Evolutionary conservation across 2,888 invertebrate species (phyloP), one percentile per base, ranked within the genome.

Genomic region (Andrena marginata): DNA sequence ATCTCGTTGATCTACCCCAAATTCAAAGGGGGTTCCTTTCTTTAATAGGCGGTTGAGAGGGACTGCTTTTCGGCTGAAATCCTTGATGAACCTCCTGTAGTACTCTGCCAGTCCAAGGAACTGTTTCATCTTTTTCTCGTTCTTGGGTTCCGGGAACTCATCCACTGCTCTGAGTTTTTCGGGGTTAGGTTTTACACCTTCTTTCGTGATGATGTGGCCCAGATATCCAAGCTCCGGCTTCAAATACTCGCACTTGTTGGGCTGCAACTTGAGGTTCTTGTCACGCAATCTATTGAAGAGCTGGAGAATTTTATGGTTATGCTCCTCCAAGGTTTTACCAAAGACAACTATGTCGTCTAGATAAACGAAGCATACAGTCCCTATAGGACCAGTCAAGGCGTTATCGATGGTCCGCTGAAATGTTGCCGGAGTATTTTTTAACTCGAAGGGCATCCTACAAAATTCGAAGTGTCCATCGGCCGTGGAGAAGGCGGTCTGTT

Each of bases 71-170:
- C 78, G 76, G 16, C 86, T 72, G 49, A 91, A 93, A 8, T 89
- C 59, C 48, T 70, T n/a, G 2, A 93, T 90, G 54, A 93, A 93
- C 54, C 89, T 82, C 26, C 26, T 26, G 26, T 26, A 26, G 26
- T 26, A 26, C 26, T 2, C 26, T 26, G 26, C 26, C 26, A 92
- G 78, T 26, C 92, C 93, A 7, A 92, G 56, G 42, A 93, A 93
- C 49, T 81, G 70, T 79, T 88, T 89, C 0, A 90, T 72, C 23
- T 89, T 82, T 64, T 85, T 89, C 0, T 65, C 23, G 13, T 49
- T 72, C 23, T 70, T 77, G 0, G 90, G 90, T 0, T 10, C 54
- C 7, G 87, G 88, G 2, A 87, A 89, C 54, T 90, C 78, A 0
- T 26, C 23, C 13, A 63, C 26, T 8, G 49, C 13, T 29, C 49